Conservation (phyloP, 2,888 invertebrate genomes). For the Automeris io region DNA sequence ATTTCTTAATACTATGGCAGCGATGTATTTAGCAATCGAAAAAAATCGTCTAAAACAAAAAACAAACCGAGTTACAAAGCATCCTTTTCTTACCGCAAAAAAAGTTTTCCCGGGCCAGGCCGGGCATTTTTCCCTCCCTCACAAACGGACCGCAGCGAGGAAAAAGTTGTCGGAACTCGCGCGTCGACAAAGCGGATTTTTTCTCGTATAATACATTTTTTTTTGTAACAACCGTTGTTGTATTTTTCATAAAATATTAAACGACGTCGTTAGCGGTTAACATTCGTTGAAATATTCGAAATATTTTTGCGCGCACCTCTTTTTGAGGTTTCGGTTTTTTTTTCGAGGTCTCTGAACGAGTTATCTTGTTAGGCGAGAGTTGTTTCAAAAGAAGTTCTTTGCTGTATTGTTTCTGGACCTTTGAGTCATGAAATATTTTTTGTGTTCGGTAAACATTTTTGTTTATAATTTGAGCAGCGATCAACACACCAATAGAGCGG, state of each 20-base stretch:
- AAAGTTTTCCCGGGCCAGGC: slow-evolving; percentile 54
- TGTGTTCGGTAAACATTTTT: no score
- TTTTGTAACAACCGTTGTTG: neutral
- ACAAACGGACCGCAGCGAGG: slow-evolving; percentile 69
- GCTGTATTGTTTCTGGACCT: neutral
- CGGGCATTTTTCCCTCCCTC: slow-evolving; percentile 51
- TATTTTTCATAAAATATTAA: slow-evolving; percentile 49
- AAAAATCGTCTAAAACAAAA: neutral
- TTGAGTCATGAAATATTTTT: neutral
- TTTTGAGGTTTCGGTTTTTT: neutral
- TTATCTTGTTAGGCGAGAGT: neutral
- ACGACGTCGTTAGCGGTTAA: slow-evolving; percentile 71
- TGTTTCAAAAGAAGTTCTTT: slow-evolving; percentile 1
- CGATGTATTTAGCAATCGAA: no score
- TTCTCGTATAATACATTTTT: neutral
- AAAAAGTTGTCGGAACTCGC: slow-evolving; percentile 59
- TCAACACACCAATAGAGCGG: no score
- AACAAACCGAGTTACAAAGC: slow-evolving; percentile 44
- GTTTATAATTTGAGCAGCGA: no score
- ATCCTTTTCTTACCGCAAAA: slow-evolving; percentile 74
- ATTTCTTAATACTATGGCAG: no score
- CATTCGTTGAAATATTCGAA: slow-evolving; percentile 70
- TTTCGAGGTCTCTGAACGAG: neutral
- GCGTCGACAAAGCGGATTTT: slow-evolving; percentile 49
- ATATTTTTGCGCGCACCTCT: slow-evolving; percentile 42